These are phyloP conservation scores for Rotaria magnacalcarata DNA, from an alignment of 2,888 invertebrate species.

Conservation along the genomic window DNA sequence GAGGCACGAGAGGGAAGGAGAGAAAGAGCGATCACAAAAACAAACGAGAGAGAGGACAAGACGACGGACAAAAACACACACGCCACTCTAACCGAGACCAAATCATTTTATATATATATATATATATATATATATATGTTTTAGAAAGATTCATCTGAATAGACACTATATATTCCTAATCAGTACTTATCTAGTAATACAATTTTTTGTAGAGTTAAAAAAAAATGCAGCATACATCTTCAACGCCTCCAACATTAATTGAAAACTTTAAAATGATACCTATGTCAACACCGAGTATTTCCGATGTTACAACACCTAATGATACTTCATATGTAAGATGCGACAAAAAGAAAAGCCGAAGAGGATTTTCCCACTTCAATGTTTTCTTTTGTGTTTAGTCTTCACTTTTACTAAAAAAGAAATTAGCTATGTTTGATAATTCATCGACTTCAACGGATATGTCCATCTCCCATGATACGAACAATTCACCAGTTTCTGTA, in stretches of 20 bases:
- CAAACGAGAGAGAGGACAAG: constrained; percentile 5
- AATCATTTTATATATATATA: not conserved
- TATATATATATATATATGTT: not conserved
- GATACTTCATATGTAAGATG: not conserved
- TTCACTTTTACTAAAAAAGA: not conserved
- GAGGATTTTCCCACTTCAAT: not conserved
- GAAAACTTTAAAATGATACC: constrained; percentile 7
- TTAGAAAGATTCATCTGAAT: not conserved
- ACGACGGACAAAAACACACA: constrained; percentile 4
- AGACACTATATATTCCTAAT: not conserved
- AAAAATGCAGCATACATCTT: constrained; percentile 11
- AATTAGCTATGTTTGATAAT: not conserved
- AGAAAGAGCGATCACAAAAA: constrained; percentile 29
- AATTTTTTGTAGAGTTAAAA: not conserved
- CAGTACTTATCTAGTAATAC: not conserved
- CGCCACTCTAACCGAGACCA: not conserved
- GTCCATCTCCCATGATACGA: not conserved
- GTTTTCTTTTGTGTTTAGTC: not conserved
- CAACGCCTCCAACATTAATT: not conserved
- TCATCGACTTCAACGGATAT: not conserved
- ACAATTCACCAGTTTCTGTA: not conserved
- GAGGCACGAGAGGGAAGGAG: constrained; percentile 21
- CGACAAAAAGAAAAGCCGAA: not conserved
- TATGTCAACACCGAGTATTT: not conserved
- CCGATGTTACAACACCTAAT: not conserved